Conservation (phyloP, 2,797 vertebrate species). For the Bovichtus variegatus region DNA sequence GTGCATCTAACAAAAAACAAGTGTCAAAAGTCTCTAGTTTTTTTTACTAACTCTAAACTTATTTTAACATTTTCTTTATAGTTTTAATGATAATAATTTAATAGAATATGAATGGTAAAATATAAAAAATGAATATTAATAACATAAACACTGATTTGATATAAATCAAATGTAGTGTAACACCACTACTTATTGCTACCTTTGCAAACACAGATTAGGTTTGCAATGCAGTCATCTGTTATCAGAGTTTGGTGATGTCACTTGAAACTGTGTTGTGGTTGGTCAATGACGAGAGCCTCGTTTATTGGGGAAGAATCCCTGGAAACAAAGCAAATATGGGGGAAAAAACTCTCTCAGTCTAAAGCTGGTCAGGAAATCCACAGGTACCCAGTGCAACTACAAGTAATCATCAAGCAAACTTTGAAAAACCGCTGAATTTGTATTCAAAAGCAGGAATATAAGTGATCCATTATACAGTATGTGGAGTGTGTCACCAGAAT, state of each 20-base stretch:
- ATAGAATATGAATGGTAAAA: neutral
- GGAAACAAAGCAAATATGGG: neutral
- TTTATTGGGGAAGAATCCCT: neutral
- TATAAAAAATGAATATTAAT: neutral
- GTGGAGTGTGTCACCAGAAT: neutral
- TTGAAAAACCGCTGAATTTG: neutral
- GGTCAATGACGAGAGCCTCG: neutral
- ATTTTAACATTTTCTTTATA: neutral
- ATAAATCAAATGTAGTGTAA: neutral
- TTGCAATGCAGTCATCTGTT: neutral
- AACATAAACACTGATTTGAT: neutral
- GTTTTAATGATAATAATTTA: neutral
- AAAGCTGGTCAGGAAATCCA: neutral
- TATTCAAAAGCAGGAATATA: neutral
- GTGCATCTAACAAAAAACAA: neutral
- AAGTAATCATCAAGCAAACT: neutral
- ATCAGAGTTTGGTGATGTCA: neutral
- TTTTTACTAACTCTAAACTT: neutral
- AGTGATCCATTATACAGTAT: neutral
- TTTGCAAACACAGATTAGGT: neutral
- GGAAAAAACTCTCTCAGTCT: neutral
- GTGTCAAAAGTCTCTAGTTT: neutral
- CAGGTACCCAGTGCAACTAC: neutral
- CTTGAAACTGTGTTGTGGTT: slow-evolving; percentile 4
- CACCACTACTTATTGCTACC: neutral